phyloP scores from a whole-genome alignment of 1,140 invertebrate species.

The Drosophila athabasca region DNA sequence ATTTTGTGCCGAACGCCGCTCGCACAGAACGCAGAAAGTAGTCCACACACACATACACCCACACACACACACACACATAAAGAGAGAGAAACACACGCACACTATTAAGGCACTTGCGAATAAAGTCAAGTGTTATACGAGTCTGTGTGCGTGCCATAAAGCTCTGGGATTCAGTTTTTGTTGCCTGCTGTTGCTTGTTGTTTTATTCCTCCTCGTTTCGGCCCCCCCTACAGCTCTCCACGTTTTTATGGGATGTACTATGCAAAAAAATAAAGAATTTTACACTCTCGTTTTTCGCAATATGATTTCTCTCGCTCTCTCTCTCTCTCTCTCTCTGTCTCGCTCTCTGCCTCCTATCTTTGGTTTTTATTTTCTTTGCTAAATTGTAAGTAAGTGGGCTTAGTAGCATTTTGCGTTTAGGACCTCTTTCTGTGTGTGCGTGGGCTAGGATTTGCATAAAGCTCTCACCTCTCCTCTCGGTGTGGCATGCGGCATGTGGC shows the following conservation, averaged over 20 bases:
- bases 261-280: slow-evolving; percentile 68
- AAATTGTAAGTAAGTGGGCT: slow-evolving; percentile 82
- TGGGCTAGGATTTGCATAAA: slow-evolving; percentile 71
- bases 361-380: slow-evolving; percentile 61
- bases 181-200: slow-evolving; percentile 28
- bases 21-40: slow-evolving; percentile 67
- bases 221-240: too few species aligned
- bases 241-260: slow-evolving; percentile 20
- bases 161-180: slow-evolving; percentile 72
- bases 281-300: slow-evolving; percentile 78
- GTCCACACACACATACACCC: slow-evolving; percentile 51
- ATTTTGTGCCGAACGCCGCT: slow-evolving; percentile 73
- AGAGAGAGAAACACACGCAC: slow-evolving; percentile 44
- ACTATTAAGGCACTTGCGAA: slow-evolving; percentile 77
- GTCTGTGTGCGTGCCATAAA: slow-evolving; percentile 69
- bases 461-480: slow-evolving; percentile 60
- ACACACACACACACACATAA: slow-evolving; percentile 21
- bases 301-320: slow-evolving; percentile 51
- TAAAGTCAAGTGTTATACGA: slow-evolving; percentile 75
- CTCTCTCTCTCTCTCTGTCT: slow-evolving; percentile 23
- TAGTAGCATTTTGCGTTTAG: slow-evolving; percentile 80
- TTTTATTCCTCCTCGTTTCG: slow-evolving; percentile 59
- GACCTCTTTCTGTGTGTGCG: slow-evolving; percentile 13
- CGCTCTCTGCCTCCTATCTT: background rate
- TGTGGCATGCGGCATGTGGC: too few species aligned